Conservation (phyloP, 2,113 vertebrate species). For the Pontoporia blainvillei region DNA sequence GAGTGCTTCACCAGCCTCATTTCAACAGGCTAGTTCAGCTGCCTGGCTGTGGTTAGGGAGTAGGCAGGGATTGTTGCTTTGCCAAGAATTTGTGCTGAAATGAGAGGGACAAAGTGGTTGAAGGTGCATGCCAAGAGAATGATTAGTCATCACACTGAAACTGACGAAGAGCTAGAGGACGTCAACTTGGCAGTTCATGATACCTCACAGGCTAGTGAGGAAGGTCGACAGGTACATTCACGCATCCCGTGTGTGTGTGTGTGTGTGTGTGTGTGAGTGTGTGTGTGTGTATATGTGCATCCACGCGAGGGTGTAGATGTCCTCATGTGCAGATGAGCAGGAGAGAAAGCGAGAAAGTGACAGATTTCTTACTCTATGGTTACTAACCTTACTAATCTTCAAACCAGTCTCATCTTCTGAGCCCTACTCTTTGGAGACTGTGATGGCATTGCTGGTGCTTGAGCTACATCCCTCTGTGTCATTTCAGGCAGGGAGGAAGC, state of each 20-base stretch:
- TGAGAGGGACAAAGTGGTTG: neutral
- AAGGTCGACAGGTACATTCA: neutral
- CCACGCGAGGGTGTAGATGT: neutral
- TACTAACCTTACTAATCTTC: neutral
- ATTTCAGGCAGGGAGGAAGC: neutral
- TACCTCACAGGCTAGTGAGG: neutral
- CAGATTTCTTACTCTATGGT: neutral
- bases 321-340: neutral
- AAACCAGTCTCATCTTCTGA: neutral
- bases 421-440: neutral
- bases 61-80: neutral
- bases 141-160: neutral
- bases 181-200: neutral
- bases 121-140: neutral
- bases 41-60: neutral
- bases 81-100: neutral
- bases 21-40: neutral
- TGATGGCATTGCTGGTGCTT: neutral
- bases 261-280: fast-evolving
- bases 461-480: neutral
- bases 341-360: neutral
- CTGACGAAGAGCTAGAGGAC: neutral
- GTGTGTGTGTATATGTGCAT: fast-evolving
- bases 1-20: neutral
- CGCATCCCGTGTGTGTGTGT: fast-evolving